Base-by-base conservation (phyloP, 2,888 invertebrate species). In the Drosophila anomalipes region DNA sequence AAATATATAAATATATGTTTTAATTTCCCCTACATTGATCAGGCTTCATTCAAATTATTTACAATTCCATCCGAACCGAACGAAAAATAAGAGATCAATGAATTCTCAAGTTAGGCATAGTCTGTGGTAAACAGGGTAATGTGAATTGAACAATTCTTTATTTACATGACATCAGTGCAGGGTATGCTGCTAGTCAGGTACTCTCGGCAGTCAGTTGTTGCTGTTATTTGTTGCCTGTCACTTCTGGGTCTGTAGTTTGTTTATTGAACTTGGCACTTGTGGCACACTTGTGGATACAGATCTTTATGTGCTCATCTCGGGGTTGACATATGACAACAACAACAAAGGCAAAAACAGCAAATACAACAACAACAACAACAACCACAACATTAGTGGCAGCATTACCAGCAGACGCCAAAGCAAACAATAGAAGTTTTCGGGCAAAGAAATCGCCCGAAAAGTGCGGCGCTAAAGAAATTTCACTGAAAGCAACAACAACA, bases 221-320 rank as follows among this genome's bases (percentile, higher is more conserved):
- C 32, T 59, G 54, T 35, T 57, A 56, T 22, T 64, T 56, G 54
- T 37, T 47, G 57, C 30, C 30, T 41, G 70, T 66, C 65, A 56
- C 47, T 70, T 67, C 49, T 77, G 70, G 67, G 70, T 65, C 78
- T 67, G 28, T 59, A 53, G 63, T 62, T 71, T 76, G 65, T 74
- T 82, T 73, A 72, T 84, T 70, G 70, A 86, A 72, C 70, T 81
- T 84, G 84, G 71, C 82, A 82, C 74, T 82, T 81, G 78, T 82
- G 84, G 82, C 84, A 86, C 86, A 85, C 81, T 81, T 81, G 44
- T 33, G 75, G 37, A 58, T 70, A 30, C 53, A 67, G 70, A 67
- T 67, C 61, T 65, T 60, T 41, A 65, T 72, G 51, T 57, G 52
- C 54, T 63, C 59, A 73, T 62, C 65, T 22, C 52, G 32, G 49